phyloP scores from a whole-genome alignment of 2,888 invertebrate species.

The Calameuta pallipes region DNA sequence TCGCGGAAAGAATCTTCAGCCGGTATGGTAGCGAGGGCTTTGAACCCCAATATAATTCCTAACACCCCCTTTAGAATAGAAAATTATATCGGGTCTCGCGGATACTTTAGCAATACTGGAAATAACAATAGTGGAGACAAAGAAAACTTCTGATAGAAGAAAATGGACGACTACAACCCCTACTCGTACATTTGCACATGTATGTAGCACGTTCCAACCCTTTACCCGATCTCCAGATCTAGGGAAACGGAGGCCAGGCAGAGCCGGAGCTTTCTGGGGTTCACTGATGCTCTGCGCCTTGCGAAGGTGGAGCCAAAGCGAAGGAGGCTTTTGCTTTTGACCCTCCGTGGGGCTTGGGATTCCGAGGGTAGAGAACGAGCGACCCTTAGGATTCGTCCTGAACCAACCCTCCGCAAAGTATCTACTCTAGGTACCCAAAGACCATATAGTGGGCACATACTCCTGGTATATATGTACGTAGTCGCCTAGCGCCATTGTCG shows the following conservation, averaged over 20 bases:
- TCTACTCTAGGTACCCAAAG: constrained; percentile 32
- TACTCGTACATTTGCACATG: constrained; percentile 33
- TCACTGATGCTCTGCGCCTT: constrained; percentile 17
- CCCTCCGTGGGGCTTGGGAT: constrained; percentile 33
- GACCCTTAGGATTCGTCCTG: constrained; percentile 53
- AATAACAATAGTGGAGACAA: neutral
- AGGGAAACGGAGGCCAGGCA: constrained; percentile 33
- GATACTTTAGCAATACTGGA: neutral
- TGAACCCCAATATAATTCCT: constrained; percentile 6
- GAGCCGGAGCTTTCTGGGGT: neutral
- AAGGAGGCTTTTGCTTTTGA: constrained; percentile 51
- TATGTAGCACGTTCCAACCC: constrained; percentile 41
- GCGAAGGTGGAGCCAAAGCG: constrained; percentile 46
- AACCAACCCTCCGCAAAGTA: constrained; percentile 53
- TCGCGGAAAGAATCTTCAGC: constrained; percentile 43
- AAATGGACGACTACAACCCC: neutral
- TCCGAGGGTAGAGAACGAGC: constrained; percentile 42
- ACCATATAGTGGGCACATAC: neutral
- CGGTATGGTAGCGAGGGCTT: constrained; percentile 33
- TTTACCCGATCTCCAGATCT: constrained; percentile 40
- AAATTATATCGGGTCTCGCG: neutral
- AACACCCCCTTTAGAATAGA: neutral
- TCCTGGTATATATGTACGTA: too few relatives aligned
- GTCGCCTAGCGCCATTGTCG: too few relatives aligned
- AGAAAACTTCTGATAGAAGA: neutral